Evolutionary conservation across 2,888 invertebrate species (phyloP), one percentile per base, ranked within the genome.

Genomic region (Gortyna flavago): DNA sequence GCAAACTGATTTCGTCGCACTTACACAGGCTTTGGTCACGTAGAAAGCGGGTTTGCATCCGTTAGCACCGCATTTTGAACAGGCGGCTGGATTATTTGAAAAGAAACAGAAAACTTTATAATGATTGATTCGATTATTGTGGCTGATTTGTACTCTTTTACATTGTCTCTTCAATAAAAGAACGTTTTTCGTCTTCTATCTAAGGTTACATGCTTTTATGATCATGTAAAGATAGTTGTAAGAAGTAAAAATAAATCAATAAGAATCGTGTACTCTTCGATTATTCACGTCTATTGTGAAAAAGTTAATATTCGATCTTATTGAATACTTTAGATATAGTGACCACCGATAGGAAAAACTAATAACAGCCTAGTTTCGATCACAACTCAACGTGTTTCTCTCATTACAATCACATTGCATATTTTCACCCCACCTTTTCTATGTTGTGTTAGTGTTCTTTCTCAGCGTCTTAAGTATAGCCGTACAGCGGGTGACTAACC

Each of bases 1-100:
- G 59, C 72, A 76, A 85, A 85, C 72, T 74, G 72, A 75, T 72
- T 82, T 77, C 62, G n/a, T 68, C 65, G 69, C 65, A 38, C 71
- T 75, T 13, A 72, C 8, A 44, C 11, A 57, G 32, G 62, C 59
- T 57, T 68, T 66, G 29, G 79, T 79, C 62, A 38, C 11, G 3
- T 0, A 21, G 62, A 79, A n/a, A 64, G 67, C 67, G 77, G 32
- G 16, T 64, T 57, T 6, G 51, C 61, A 54, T 32, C 25, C 11
- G 25, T 11, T n/a, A 1, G 54, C n/a, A 54, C 18, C 8, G 2
- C 18, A 21, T 16, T 57, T n/a, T 9, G 18, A 25, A 57, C 2
- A 8, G 18, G 57, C 0, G 9, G 13, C 2, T 25, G 2, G 16
- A 16, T 1, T 16, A 71, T 41, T 41, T 61, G 29, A 16, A 25